A percentile compares a stretch with the other conserved stretches of the same genome.
These are phyloP conservation scores for Girardinus metallicus DNA, from an alignment of 2,797 vertebrate species.

Conservation along the genomic window DNA sequence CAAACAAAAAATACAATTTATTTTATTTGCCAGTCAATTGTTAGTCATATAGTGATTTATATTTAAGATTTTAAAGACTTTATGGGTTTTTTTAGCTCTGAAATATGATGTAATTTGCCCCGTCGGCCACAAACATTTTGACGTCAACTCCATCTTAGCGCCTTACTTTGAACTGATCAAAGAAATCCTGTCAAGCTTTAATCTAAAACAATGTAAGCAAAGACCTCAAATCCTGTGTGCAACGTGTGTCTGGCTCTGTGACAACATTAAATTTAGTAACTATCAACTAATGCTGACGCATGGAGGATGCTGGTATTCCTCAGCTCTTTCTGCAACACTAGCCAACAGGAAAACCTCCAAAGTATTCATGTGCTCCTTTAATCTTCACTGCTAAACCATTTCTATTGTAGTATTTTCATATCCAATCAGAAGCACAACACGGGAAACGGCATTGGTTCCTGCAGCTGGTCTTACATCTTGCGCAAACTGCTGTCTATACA, in stretches of 20 bases:
- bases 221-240: slow-evolving; percentile 1
- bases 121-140: neutral
- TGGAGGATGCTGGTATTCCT: slow-evolving; percentile 17
- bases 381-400: slow-evolving; percentile 39
- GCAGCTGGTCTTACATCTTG: slow-evolving; percentile 26
- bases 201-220: slow-evolving; percentile 2
- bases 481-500: neutral
- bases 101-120: neutral
- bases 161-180: neutral
- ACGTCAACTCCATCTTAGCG: neutral
- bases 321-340: neutral
- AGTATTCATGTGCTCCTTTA: slow-evolving; percentile 41
- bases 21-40: neutral
- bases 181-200: neutral
- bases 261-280: slow-evolving; percentile 15
- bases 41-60: neutral
- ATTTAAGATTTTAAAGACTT: neutral
- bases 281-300: slow-evolving; percentile 13
- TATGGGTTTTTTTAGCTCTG: neutral
- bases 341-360: slow-evolving; percentile 37
- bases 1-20: neutral
- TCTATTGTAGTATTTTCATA: slow-evolving; percentile 32
- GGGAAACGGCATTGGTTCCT: slow-evolving; percentile 42
- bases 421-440: slow-evolving; percentile 30
- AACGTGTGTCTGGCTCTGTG: neutral